phyloP scores from a whole-genome alignment of 2,113 vertebrate species.

The Falco punctatus region DNA sequence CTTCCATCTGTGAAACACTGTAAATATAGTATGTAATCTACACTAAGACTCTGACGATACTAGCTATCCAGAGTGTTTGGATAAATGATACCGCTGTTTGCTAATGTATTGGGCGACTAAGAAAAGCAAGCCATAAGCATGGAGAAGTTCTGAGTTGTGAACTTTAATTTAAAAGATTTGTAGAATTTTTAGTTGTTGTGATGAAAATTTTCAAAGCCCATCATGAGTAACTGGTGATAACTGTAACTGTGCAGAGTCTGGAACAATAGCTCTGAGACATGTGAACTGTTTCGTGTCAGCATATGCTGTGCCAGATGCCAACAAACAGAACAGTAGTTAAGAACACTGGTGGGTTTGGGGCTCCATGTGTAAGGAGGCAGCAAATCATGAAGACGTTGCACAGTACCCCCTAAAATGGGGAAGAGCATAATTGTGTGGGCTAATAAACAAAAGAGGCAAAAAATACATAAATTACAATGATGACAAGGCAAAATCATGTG shows the following conservation, averaged over 20 bases:
- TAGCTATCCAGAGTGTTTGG: not conserved
- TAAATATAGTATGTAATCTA: not conserved
- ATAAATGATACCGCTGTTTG: not conserved
- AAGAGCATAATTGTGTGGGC: not conserved
- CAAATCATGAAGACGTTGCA: not conserved
- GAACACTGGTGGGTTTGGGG: not conserved
- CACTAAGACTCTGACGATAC: not conserved
- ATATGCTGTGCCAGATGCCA: slow-evolving; percentile 31
- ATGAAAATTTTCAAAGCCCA: not conserved
- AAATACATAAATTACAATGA: not conserved
- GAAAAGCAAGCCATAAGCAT: not conserved
- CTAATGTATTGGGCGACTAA: not conserved
- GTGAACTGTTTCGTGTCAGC: not conserved
- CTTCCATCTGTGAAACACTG: not conserved
- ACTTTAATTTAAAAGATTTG: not conserved
- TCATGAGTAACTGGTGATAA: not conserved
- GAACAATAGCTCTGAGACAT: slow-evolving; percentile 27
- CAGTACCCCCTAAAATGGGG: not conserved
- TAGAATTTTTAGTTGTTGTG: not conserved
- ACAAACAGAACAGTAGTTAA: not conserved
- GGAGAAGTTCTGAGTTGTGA: not conserved
- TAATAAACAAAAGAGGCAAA: not conserved
- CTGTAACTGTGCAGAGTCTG: not conserved
- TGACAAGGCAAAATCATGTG: not conserved
- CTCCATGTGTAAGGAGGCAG: not conserved